phyloP scores from a whole-genome alignment of 2,113 vertebrate genomes.

The Larimichthys polyactis region DNA sequence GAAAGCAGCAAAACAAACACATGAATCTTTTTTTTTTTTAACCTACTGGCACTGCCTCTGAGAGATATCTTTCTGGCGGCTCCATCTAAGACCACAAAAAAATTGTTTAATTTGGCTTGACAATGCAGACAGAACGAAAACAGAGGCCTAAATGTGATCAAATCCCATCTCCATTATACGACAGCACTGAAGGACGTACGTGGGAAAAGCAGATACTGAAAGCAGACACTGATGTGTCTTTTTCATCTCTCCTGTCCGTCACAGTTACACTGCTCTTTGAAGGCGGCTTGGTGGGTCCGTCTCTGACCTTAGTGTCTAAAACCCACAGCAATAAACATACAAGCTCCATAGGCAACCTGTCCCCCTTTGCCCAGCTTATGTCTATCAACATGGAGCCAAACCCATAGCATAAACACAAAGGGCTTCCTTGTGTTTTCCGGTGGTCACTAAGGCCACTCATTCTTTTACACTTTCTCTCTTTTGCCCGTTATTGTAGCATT shows the following conservation, averaged over 20 bases:
- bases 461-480: slow-evolving; percentile 59
- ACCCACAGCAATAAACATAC: slow-evolving; percentile 48
- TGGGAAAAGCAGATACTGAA: slow-evolving; percentile 63
- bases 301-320: slow-evolving; percentile 47
- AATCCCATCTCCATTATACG: slow-evolving; percentile 70
- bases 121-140: slow-evolving; percentile 69
- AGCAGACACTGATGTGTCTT: slow-evolving; percentile 41
- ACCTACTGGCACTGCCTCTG: slow-evolving; percentile 62
- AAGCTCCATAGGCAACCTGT: slow-evolving; percentile 32
- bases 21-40: slow-evolving; percentile 16
- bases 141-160: slow-evolving; percentile 65
- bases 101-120: slow-evolving; percentile 81
- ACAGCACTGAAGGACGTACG: slow-evolving; percentile 54
- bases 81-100: slow-evolving; percentile 59
- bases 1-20: slow-evolving; percentile 21
- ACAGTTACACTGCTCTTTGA: slow-evolving; percentile 59
- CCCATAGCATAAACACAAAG: slow-evolving; percentile 71
- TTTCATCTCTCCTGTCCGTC: slow-evolving; percentile 52
- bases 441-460: slow-evolving; percentile 31
- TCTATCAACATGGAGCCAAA: slow-evolving; percentile 55
- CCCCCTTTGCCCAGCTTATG: slow-evolving; percentile 39
- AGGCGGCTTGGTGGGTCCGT: slow-evolving; percentile 29
- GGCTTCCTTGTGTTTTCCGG: slow-evolving; percentile 59
- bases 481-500: slow-evolving; percentile 64
- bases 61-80: slow-evolving; percentile 61